Conservation (phyloP, 2,113 vertebrate genomes). For the Caretta caretta region DNA sequence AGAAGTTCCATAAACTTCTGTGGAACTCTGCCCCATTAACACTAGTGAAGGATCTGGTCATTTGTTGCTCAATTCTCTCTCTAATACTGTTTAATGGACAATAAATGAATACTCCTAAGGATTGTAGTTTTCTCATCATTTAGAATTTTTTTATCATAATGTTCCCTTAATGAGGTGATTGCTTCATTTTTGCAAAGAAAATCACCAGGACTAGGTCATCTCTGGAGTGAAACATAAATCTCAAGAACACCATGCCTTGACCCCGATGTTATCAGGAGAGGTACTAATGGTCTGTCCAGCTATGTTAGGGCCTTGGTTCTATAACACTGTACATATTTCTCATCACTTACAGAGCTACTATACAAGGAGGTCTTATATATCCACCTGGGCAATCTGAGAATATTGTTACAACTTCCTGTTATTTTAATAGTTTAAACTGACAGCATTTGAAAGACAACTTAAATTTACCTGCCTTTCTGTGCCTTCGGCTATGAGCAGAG, state of each 20-base stretch:
- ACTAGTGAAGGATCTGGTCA: background rate
- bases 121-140: constrained; percentile 23
- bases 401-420: constrained; percentile 7
- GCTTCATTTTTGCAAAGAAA: constrained; percentile 27
- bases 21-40: background rate
- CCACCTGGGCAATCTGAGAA: background rate
- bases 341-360: constrained; percentile 5
- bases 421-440: constrained; percentile 55
- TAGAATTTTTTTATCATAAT: background rate
- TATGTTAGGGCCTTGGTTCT: constrained; percentile 23
- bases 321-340: constrained; percentile 1
- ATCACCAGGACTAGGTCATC: constrained; percentile 5
- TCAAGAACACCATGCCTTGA: background rate
- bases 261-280: background rate
- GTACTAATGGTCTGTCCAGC: constrained; percentile 33
- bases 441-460: constrained; percentile 34
- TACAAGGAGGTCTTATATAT: background rate
- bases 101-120: background rate
- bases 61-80: background rate
- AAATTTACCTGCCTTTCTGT: constrained; percentile 54
- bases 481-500: constrained; percentile 37
- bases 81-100: background rate
- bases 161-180: background rate
- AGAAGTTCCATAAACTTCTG: background rate
- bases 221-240: constrained; percentile 19